phyloP scores from a whole-genome alignment of 2,888 invertebrate genomes.

The Acronicta leporina region DNA sequence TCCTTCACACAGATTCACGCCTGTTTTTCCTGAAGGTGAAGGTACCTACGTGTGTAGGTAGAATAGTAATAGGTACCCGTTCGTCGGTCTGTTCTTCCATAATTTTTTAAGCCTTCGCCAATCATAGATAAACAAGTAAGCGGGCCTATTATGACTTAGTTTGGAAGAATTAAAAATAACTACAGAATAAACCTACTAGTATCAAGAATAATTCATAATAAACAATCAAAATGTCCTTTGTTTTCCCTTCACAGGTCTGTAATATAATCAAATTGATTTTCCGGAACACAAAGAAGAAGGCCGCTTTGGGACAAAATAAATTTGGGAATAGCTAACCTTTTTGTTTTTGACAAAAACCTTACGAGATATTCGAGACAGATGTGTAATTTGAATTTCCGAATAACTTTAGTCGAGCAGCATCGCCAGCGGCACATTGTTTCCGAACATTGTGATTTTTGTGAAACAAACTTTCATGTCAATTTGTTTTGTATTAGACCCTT shows the following conservation, averaged over 20 bases:
- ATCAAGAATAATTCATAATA: too few relatives aligned
- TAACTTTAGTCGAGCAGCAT: background rate
- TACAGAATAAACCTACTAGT: too few relatives aligned
- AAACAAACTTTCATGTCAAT: background rate
- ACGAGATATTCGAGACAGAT: slow-evolving; percentile 14
- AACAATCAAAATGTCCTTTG: background rate
- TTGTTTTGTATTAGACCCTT: background rate
- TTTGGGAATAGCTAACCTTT: slow-evolving; percentile 8
- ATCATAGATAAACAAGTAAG: too few relatives aligned
- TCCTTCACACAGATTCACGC: too few relatives aligned
- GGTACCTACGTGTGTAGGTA: too few relatives aligned
- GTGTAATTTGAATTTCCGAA: slow-evolving; percentile 17
- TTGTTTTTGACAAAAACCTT: slow-evolving; percentile 13
- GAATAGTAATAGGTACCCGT: too few relatives aligned
- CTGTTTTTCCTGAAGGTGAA: too few relatives aligned
- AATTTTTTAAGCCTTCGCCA: too few relatives aligned
- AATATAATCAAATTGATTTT: slow-evolving; percentile 12
- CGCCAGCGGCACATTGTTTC: slow-evolving; percentile 1
- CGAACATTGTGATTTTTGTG: slow-evolving; percentile 2
- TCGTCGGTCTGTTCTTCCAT: too few relatives aligned
- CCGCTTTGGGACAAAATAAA: background rate
- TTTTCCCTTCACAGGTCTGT: background rate
- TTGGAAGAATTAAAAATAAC: too few relatives aligned
- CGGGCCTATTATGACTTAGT: too few relatives aligned
- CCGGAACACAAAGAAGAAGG: background rate